Percentiles rank a stretch among this genome's conserved stretches.
Conservation (phyloP, 2,797 vertebrate species). For the Sebastolobus altivelis region DNA sequence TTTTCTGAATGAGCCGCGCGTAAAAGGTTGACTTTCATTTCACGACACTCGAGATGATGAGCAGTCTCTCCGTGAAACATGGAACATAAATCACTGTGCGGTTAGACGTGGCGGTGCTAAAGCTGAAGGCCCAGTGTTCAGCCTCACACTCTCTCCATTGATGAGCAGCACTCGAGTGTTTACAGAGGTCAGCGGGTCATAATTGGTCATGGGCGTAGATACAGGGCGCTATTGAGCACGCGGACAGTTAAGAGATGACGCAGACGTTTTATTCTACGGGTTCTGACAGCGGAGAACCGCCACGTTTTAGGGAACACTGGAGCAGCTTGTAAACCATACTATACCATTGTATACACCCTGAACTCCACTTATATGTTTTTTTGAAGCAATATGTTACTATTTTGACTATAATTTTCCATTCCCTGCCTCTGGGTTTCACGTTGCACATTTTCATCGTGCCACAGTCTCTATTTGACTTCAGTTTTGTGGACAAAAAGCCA, state of each 20-base stretch:
- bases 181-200: slow-evolving; percentile 63
- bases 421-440: background rate
- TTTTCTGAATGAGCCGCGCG: slow-evolving; percentile 18
- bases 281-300: slow-evolving; percentile 17
- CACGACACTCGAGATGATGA: slow-evolving; percentile 11
- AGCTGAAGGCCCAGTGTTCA: slow-evolving; percentile 64
- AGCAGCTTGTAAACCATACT: background rate
- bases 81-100: slow-evolving; percentile 34
- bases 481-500: background rate
- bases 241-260: slow-evolving; percentile 29
- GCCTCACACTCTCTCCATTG: slow-evolving; percentile 72
- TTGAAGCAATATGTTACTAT: no score
- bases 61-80: slow-evolving; percentile 18
- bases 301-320: slow-evolving; percentile 8
- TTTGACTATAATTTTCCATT: no score
- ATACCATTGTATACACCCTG: background rate
- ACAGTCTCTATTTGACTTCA: background rate
- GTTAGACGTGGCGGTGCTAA: slow-evolving; percentile 35
- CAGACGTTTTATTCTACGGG: slow-evolving; percentile 38
- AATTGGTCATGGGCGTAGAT: slow-evolving; percentile 48
- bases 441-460: background rate
- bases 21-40: slow-evolving; percentile 44
- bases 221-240: slow-evolving; percentile 56
- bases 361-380: background rate
- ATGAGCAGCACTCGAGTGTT: slow-evolving; percentile 52